Conservation (phyloP, 2,888 invertebrate species). For the Allacma fusca region DNA sequence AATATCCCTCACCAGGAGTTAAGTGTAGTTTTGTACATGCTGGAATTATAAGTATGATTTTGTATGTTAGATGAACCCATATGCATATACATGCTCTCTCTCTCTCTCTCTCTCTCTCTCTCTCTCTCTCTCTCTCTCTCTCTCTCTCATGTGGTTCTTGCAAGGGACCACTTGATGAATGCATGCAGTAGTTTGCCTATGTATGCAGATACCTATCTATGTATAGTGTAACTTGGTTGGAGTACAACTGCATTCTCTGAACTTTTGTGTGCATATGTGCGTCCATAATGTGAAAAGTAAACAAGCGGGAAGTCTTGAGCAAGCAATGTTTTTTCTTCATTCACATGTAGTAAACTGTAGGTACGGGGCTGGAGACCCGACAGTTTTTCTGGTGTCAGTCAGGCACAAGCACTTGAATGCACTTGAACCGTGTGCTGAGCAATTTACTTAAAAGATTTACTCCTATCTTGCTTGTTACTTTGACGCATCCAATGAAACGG, state of each 20-base stretch:
- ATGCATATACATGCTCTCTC: too few species aligned
- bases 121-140: too few species aligned
- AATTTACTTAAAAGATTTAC: conserved; percentile 39
- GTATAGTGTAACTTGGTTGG: too few species aligned
- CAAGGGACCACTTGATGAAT: too few species aligned
- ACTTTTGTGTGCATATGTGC: background rate
- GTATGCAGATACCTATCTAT: too few species aligned
- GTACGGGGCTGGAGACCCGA: background rate
- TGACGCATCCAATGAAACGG: conserved; percentile 17
- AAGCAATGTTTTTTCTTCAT: conserved; percentile 12
- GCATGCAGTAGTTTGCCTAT: too few species aligned
- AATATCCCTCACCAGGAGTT: too few species aligned
- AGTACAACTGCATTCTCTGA: background rate
- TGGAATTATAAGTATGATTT: too few species aligned
- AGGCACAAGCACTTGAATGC: conserved; percentile 34
- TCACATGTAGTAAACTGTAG: background rate
- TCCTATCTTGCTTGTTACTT: conserved; percentile 5
- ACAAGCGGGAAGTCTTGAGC: background rate
- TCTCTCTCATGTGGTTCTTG: too few species aligned
- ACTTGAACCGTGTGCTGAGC: conserved; percentile 35
- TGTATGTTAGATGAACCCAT: too few species aligned
- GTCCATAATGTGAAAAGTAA: background rate
- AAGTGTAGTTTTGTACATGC: too few species aligned
- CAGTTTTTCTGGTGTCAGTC: conserved; percentile 30
- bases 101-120: too few species aligned